Conservation (phyloP, 2,113 vertebrate species). For the Notechis scutatus region DNA sequence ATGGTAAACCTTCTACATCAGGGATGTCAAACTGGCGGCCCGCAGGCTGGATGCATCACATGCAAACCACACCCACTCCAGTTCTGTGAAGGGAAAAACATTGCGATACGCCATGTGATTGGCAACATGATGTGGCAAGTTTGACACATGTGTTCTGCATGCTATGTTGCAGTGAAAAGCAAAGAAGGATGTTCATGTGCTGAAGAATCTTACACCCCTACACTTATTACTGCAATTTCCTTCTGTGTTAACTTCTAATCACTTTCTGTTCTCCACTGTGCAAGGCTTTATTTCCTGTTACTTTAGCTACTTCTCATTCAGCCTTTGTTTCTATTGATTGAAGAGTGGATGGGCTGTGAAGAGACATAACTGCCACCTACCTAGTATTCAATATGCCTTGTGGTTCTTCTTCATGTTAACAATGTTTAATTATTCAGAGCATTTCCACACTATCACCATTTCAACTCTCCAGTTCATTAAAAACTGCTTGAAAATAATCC, state of each 20-base stretch:
- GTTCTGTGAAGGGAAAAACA: too few relatives aligned
- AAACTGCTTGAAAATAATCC: background rate
- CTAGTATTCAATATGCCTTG: background rate
- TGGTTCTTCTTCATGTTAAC: background rate
- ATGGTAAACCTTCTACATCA: background rate
- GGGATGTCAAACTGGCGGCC: too few relatives aligned
- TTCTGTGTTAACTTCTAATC: background rate
- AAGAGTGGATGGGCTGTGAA: background rate
- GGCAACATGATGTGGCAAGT: too few relatives aligned
- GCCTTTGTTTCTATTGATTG: background rate
- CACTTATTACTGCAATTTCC: background rate
- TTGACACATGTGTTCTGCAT: background rate
- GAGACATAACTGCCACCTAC: background rate
- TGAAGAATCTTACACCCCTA: background rate
- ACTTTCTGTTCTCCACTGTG: background rate
- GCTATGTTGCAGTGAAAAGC: background rate
- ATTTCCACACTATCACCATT: background rate
- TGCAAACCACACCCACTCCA: too few relatives aligned
- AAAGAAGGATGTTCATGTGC: background rate
- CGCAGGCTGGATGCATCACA: too few relatives aligned
- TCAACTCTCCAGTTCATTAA: background rate
- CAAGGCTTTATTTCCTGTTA: background rate
- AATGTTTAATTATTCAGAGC: background rate
- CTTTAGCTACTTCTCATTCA: background rate
- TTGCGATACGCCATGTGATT: too few relatives aligned